These are phyloP conservation scores for Agrilus mali DNA, from an alignment of 2,888 invertebrate genomes.

Conservation along the genomic window DNA sequence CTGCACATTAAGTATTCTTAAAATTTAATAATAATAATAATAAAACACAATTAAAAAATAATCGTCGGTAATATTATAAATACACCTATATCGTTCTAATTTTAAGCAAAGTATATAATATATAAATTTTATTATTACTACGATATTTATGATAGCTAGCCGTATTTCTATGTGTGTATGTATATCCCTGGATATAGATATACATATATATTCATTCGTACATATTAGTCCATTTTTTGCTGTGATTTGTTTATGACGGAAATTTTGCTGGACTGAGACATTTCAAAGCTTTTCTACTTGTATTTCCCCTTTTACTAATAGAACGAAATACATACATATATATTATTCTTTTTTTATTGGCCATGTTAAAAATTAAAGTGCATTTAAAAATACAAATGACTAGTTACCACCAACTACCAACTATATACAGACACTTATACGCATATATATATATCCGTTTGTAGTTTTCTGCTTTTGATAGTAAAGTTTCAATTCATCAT, in stretches of 20 bases:
- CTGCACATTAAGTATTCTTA: constrained; percentile 39
- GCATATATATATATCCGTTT: no score
- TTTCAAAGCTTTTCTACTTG: no score
- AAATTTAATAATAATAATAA: constrained; percentile 33
- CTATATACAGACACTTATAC: no score
- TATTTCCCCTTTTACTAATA: no score
- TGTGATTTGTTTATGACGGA: constrained; percentile 26
- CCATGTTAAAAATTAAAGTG: no score
- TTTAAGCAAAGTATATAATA: constrained; percentile 21
- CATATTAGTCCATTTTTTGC: constrained; percentile 31
- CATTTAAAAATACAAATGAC: no score
- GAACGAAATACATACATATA: no score
- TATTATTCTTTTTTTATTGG: no score
- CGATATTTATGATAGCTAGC: constrained; percentile 20
- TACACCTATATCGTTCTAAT: constrained; percentile 27
- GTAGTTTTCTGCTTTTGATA: no score
- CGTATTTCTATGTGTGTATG: constrained; percentile 31
- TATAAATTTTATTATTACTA: constrained; percentile 30
- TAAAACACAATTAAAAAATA: constrained; percentile 26
- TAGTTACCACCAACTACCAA: no score
- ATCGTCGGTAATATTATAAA: constrained; percentile 27
- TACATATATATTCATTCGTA: constrained; percentile 6
- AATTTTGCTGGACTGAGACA: constrained; percentile 7
- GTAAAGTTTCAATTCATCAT: no score
- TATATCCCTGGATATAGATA: constrained; percentile 29